A percentile compares a stretch with the other conserved stretches of the same genome.
Conservation (phyloP, 2,888 invertebrate species). For the Lasioglossum figueresi region DNA sequence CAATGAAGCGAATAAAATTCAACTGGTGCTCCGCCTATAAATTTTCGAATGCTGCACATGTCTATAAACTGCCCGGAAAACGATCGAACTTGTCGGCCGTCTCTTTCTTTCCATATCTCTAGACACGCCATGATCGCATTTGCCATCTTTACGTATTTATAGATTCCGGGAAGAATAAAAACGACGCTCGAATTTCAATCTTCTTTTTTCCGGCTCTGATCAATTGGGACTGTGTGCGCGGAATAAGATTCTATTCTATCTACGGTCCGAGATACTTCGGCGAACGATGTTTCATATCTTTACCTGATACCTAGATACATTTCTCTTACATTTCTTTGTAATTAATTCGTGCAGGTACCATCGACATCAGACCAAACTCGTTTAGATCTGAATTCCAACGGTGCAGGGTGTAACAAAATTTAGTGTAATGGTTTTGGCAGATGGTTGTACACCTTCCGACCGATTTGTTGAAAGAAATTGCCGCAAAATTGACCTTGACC, state of each 20-base stretch:
- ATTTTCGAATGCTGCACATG: constrained; percentile 1
- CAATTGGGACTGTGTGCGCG: background rate
- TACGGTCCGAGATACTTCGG: background rate
- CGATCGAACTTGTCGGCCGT: background rate
- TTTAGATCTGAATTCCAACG: no score
- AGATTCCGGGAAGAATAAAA: background rate
- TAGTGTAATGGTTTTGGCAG: no score
- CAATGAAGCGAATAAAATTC: constrained; percentile 36
- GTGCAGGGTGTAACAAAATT: no score
- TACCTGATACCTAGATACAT: background rate
- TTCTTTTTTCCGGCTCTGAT: background rate
- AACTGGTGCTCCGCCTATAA: background rate
- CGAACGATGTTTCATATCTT: background rate
- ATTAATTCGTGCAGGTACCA: no score
- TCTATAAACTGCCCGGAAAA: constrained; percentile 5
- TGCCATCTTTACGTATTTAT: background rate
- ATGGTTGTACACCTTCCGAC: no score
- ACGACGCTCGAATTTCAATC: background rate
- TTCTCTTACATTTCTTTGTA: no score
- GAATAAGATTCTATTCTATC: background rate
- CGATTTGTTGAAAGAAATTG: no score
- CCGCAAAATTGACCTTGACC: no score
- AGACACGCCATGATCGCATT: background rate
- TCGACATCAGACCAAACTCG: no score
- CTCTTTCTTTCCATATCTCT: background rate